These are phyloP conservation scores for Philotrypesis tridentata DNA, from an alignment of 1,140 invertebrate genomes.

Conservation along the genomic window DNA sequence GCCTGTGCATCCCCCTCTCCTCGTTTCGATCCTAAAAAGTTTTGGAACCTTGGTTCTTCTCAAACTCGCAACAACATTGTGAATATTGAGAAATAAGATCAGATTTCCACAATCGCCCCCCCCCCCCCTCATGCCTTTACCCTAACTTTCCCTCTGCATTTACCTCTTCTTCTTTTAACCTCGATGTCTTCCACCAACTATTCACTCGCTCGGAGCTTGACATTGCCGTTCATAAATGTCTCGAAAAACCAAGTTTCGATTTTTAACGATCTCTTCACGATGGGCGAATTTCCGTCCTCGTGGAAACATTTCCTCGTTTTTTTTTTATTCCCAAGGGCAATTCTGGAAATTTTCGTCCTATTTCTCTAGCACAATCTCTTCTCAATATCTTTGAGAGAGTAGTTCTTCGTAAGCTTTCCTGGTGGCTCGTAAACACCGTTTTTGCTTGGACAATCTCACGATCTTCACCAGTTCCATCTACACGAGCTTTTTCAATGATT, in stretches of 20 bases:
- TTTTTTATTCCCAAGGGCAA: constrained; percentile 43
- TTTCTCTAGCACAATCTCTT: constrained; percentile 45
- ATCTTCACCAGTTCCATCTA: background rate
- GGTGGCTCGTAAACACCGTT: constrained; percentile 30
- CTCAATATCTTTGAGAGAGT: constrained; percentile 50
- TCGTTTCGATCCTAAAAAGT: background rate
- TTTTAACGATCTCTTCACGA: background rate
- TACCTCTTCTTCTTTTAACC: background rate
- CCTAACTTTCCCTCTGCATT: background rate
- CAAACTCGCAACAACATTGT: background rate
- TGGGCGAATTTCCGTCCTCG: constrained; percentile 6
- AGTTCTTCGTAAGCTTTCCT: constrained; percentile 32
- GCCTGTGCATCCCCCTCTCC: background rate
- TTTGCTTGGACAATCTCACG: constrained; percentile 4
- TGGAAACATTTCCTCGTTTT: constrained; percentile 44
- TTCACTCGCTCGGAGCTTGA: background rate
- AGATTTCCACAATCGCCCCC: background rate
- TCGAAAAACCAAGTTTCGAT: background rate
- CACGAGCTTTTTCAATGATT: background rate
- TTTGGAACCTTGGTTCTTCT: background rate
- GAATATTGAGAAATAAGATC: constrained; percentile 12
- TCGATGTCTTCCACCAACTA: background rate
- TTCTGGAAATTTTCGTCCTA: constrained; percentile 48
- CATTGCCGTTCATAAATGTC: background rate
- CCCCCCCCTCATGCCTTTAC: background rate